These are phyloP conservation scores for Mormyrops boulengeri DNA, from an alignment of 2,797 vertebrate species.

Conservation along the genomic window DNA sequence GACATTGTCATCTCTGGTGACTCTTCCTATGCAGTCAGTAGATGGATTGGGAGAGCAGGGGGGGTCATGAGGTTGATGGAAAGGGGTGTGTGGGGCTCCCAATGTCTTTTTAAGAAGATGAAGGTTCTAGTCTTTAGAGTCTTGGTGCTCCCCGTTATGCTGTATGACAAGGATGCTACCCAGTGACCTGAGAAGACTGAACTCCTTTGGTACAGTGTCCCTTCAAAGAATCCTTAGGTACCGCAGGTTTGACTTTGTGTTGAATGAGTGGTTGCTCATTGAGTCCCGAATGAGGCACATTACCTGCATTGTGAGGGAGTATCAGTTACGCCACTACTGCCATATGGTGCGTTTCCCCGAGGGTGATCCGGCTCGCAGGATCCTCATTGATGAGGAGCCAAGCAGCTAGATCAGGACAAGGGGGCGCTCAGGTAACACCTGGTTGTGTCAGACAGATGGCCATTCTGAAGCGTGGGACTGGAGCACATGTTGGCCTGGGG, in stretches of 20 bases:
- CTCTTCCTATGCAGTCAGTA: too few species aligned
- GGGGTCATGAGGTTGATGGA: too few species aligned
- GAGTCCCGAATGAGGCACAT: neutral
- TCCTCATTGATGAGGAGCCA: neutral
- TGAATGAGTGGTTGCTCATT: neutral
- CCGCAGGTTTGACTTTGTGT: neutral
- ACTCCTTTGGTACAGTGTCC: neutral
- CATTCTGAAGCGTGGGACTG: neutral
- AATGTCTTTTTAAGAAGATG: too few species aligned
- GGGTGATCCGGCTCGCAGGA: neutral
- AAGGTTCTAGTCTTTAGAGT: neutral
- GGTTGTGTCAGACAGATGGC: neutral
- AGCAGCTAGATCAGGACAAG: neutral
- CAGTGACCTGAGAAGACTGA: neutral
- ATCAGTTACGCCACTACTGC: neutral
- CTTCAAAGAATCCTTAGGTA: neutral
- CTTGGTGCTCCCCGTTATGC: neutral
- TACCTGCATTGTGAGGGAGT: neutral
- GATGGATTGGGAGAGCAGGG: too few species aligned
- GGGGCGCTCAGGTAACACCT: neutral
- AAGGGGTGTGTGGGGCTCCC: too few species aligned
- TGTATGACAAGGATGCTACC: neutral
- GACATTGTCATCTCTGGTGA: too few species aligned
- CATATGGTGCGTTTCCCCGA: neutral
- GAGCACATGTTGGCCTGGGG: neutral